Base-by-base conservation (phyloP, 2,113 vertebrate genomes). In the Hypanus sabinus region DNA sequence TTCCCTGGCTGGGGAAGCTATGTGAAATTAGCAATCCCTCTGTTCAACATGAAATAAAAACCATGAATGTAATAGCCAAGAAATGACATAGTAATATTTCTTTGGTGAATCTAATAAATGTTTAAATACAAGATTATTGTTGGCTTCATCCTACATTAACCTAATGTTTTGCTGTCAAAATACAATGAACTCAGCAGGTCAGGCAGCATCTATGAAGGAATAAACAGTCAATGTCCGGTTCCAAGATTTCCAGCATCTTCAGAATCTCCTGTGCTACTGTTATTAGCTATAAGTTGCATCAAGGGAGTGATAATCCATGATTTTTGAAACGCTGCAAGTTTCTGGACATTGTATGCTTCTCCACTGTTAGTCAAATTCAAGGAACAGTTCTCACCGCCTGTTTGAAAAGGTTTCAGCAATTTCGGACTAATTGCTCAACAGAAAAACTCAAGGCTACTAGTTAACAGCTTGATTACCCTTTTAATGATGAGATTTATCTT, bases 1-100 rank as follows among this genome's bases (percentile, higher is more conserved):
- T 80, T 38, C 36, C 38, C 79, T 36, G 38, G 36, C 20, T 80
- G 14, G 33, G 10, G 14, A 79, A 33, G 33, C 33, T 36, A 7
- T 20, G 33, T 33, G 36, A 14, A 2, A 38, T 11, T 18, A 80
- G 46, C 46, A 46, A 46, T 46, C 46, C 46, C 46, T 46, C 46
- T 85, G 57, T 85, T 46, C 5, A 57, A 85, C 46, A 57, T 85
- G 57, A 85, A 85, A 85, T 55, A 85, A 85, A 85, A 85, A 46
- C 81, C 22, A 57, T 57, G 46, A 55, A 83, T 46, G 55, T 83
- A 85, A 27, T 85, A 24, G 22, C 81, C 57, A 46, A 46, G 46
- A 46, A 46, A 46, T 46, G 46, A 46, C 4, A 3, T 46, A 46
- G 46, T 46, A 46, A 46, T 46, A 46, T 46, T 46, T 46, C 46